These are phyloP conservation scores for Zoanthus gigantus DNA, from an alignment of 92 coral and sea anemone species.

Conservation along the genomic window DNA sequence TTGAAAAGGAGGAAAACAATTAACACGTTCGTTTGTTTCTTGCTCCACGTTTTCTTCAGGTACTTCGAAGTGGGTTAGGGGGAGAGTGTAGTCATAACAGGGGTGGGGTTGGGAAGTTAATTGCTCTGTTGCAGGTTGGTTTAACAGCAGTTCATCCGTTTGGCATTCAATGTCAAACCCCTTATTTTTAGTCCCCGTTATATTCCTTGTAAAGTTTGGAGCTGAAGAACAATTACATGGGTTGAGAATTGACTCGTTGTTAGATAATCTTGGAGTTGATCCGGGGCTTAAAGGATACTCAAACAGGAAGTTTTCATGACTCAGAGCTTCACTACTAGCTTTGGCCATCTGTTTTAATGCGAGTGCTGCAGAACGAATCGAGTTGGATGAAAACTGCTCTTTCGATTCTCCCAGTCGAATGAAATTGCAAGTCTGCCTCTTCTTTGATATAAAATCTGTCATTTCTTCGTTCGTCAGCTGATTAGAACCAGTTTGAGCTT, in stretches of 20 bases:
- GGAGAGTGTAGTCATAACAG: neutral
- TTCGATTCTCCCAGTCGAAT: neutral
- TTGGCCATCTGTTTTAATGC: constrained; percentile 15
- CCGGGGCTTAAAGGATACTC: neutral
- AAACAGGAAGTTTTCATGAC: neutral
- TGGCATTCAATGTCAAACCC: neutral
- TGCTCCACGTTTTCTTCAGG: neutral
- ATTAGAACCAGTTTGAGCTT: neutral
- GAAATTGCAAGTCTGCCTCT: neutral
- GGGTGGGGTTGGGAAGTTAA: neutral
- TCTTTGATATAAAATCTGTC: neutral
- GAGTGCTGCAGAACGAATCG: neutral
- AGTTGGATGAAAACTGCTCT: neutral
- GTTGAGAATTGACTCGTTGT: neutral
- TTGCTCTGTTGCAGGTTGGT: neutral
- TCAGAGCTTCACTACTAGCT: neutral
- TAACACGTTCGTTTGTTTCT: neutral
- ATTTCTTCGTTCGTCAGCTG: no score
- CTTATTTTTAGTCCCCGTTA: neutral
- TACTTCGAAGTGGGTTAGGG: neutral
- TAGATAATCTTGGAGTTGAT: neutral
- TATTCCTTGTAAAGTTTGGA: neutral
- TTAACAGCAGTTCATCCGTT: neutral
- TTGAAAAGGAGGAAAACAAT: neutral
- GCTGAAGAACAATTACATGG: neutral